These are phyloP conservation scores for Drosophila malerkotliana DNA, from an alignment of 1,140 invertebrate genomes.

Conservation along the genomic window DNA sequence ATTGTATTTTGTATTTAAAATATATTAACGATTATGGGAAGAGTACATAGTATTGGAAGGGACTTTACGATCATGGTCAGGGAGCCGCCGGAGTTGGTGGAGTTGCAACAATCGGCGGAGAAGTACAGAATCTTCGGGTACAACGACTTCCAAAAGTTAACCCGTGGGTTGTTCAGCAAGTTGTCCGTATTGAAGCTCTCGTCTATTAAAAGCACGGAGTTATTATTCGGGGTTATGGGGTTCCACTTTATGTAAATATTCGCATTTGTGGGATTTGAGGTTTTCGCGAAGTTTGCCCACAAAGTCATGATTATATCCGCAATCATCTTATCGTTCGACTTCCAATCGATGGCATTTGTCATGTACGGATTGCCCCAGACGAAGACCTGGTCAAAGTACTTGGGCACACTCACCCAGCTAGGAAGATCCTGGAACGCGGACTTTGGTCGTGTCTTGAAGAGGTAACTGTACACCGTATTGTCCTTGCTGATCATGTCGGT, in stretches of 20 bases:
- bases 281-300: slow-evolving; percentile 90
- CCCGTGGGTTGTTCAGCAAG: slow-evolving; percentile 89
- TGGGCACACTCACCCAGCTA: slow-evolving; percentile 90
- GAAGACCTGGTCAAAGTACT: slow-evolving; percentile 91
- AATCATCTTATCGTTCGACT: slow-evolving; percentile 89
- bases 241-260: slow-evolving; percentile 90
- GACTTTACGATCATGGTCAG: slow-evolving; percentile 14
- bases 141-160: slow-evolving; percentile 92
- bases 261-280: slow-evolving; percentile 88
- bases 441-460: slow-evolving; percentile 90
- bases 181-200: slow-evolving; percentile 90
- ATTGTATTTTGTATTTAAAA: slow-evolving; percentile 20
- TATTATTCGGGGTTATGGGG: slow-evolving; percentile 86
- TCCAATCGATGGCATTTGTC: slow-evolving; percentile 87
- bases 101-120: slow-evolving; percentile 89
- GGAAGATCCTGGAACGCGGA: slow-evolving; percentile 87
- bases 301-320: slow-evolving; percentile 91
- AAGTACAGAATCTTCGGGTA: slow-evolving; percentile 89
- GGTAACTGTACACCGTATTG: slow-evolving; percentile 87
- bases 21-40: slow-evolving; percentile 40
- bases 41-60: slow-evolving; percentile 37
- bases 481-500: slow-evolving; percentile 87
- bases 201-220: slow-evolving; percentile 89
- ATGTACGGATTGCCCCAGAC: slow-evolving; percentile 91
- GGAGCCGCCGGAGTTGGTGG: slow-evolving; percentile 47